Conservation (phyloP, 2,888 invertebrate species). For the Philonicus albiceps region DNA sequence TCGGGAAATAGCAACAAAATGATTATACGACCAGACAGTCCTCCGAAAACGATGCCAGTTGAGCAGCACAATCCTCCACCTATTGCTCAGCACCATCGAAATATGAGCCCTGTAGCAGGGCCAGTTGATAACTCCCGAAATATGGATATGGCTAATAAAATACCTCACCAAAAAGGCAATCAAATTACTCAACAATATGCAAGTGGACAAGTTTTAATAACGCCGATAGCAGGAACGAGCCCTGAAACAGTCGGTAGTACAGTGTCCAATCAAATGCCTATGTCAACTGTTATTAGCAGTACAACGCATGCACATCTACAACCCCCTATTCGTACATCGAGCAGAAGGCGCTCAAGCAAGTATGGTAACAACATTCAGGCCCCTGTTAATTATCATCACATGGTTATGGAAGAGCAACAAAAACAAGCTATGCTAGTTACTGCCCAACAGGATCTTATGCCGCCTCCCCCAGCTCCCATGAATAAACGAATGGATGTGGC, state of each 20-base stretch:
- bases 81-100: conserved; percentile 53
- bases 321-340: conserved; percentile 47
- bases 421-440: neutral
- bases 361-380: neutral
- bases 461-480: neutral
- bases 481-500: neutral
- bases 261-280: conserved; percentile 46
- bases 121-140: neutral
- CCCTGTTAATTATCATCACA: neutral
- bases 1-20: conserved; percentile 46
- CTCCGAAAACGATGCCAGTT: neutral
- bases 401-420: neutral
- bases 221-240: conserved; percentile 55
- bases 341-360: neutral
- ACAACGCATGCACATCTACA: conserved; percentile 52
- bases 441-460: conserved; percentile 13
- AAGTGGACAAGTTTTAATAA: conserved; percentile 51
- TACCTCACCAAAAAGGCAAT: neutral
- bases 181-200: neutral
- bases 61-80: neutral
- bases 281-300: neutral
- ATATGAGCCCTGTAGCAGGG: neutral
- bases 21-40: conserved; percentile 40
- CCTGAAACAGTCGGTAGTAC: neutral
- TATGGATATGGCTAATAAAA: neutral